Percentiles rank a stretch among this genome's conserved stretches.
These are phyloP conservation scores for Melanotaenia pygmaea DNA, from an alignment of 2,797 vertebrate species.

Conservation along the genomic window DNA sequence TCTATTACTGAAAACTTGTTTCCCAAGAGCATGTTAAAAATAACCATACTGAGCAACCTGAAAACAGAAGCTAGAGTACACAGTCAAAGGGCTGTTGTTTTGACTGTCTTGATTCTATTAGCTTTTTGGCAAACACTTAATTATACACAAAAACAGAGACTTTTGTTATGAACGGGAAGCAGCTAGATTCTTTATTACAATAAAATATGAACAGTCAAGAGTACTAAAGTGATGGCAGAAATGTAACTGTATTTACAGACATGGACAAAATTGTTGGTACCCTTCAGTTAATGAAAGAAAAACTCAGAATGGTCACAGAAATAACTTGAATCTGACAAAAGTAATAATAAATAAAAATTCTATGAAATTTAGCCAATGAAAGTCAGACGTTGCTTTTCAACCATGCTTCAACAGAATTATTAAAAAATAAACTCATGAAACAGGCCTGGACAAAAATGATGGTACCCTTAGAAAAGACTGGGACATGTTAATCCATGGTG, in stretches of 20 bases:
- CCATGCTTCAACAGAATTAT: no score
- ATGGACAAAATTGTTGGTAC: no score
- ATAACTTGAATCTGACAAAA: no score
- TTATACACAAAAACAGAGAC: slow-evolving; percentile 6
- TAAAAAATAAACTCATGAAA: no score
- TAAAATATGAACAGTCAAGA: background rate
- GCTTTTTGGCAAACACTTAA: background rate
- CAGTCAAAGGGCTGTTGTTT: slow-evolving; percentile 5
- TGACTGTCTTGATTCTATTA: background rate
- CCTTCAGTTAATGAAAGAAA: no score
- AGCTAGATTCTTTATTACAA: background rate
- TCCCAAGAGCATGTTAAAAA: slow-evolving; percentile 14
- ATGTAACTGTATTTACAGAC: background rate
- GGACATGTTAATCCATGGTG: no score
- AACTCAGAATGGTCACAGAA: no score
- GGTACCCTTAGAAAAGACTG: no score
- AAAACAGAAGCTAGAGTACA: slow-evolving; percentile 1
- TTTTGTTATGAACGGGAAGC: background rate
- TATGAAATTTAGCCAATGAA: no score
- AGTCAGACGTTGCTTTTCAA: no score
- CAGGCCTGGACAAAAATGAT: no score
- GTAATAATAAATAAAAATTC: no score
- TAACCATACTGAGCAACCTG: background rate
- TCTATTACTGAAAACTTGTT: background rate
- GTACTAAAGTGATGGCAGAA: slow-evolving; percentile 2